Evolutionary conservation across 2,113 vertebrate species (phyloP).

Genomic region (Pseudopipra pipra): DNA sequence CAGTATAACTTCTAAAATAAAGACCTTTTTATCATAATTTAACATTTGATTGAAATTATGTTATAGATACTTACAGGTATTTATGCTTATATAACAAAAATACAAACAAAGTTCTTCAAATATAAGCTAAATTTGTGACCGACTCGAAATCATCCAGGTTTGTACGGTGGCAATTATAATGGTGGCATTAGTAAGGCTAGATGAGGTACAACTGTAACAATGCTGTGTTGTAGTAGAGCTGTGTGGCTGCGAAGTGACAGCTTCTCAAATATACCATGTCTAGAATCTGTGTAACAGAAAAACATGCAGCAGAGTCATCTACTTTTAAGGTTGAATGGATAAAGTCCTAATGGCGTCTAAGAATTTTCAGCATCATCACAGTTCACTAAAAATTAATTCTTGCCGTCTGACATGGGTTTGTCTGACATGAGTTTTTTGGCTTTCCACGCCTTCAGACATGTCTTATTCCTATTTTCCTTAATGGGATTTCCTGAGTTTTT

Average conservation of each 20-base stretch:
- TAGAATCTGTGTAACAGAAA: slow-evolving; percentile 54
- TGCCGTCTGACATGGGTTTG: slow-evolving; percentile 96
- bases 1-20: not conserved
- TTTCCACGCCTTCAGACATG: slow-evolving; percentile 83
- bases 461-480: slow-evolving; percentile 69
- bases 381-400: slow-evolving; percentile 66
- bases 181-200: not conserved
- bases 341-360: slow-evolving; percentile 24
- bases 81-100: not conserved
- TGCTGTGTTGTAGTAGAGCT: not conserved
- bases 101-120: not conserved
- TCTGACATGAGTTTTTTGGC: slow-evolving; percentile 91
- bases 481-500: slow-evolving; percentile 66
- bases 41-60: not conserved
- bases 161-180: not conserved
- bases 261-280: not conserved
- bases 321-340: slow-evolving; percentile 18
- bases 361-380: slow-evolving; percentile 33
- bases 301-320: slow-evolving; percentile 85
- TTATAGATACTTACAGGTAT: not conserved
- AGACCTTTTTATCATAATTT: not conserved
- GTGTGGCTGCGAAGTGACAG: not conserved
- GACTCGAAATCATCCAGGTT: not conserved
- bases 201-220: not conserved
- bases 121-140: not conserved